Base-by-base conservation (phyloP, 2,888 invertebrate genomes). In the Azorinus chamasolen region DNA sequence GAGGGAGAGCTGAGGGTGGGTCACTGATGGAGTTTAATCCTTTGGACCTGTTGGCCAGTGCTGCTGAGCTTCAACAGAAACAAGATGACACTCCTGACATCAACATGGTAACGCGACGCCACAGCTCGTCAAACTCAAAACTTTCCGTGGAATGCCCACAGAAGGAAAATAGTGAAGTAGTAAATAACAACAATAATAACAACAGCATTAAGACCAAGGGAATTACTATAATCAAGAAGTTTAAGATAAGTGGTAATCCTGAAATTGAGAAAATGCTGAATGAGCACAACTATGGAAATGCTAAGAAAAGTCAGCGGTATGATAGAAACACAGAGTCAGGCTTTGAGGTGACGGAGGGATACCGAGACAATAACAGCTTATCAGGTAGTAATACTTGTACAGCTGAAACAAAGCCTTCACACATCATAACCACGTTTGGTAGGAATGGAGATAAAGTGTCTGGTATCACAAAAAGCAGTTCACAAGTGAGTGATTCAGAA, bases 41-140 rank as follows among this genome's bases (percentile, higher is more conserved):
- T 39, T 82, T 90, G 59, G 89, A 89, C 65, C 85, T 90, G 27
- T 81, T 90, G 71, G 90, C 90, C 41, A 86, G 88, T 51, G 89
- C 90, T 63, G 90, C 90, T 41, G 86, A 83, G 48, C 76, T 88
- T 10, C 83, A 87, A 68, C 75, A 77, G 61, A 80, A 87, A 61
- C 65, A 75, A 41, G 83, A 77, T 57, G 84, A 83, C 46, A 71
- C 57, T 41, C 70, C 59, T n/a, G 50, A 61, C 43, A 53, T 58
- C 24, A 54, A 27, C n/a, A 68, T 59, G 53, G 71, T 77, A 27
- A 78, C 83, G 16, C 61, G 72, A 12, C 62, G 68, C 45, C 54
- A 69, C 57, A 63, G 32, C 0, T 41, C 54, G 1, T 37, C 24
- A 6, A 55, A 37, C 32, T 18, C 64, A 6, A 54, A 55, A 46